Evolutionary conservation across 1,140 invertebrate genomes (phyloP), one percentile per base, ranked within the genome.

Genomic region (Habropoda laboriosa): DNA sequence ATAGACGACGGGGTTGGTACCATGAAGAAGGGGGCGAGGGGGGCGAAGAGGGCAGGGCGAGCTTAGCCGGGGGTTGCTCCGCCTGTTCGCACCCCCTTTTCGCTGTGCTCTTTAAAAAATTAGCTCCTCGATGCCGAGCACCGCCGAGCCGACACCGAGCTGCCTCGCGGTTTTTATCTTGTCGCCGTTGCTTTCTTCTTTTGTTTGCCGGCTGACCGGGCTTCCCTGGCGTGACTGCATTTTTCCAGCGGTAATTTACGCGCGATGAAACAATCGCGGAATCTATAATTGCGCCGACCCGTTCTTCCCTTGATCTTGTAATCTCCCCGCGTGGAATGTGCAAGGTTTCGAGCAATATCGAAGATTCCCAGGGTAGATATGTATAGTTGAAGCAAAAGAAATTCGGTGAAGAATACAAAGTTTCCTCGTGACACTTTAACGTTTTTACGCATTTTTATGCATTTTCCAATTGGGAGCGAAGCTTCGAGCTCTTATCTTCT

Each of bases 71-170:
- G 83, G 70, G 81, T 83, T 72, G 78, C 78, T 75, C 78, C 67
- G 75, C 51, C 81, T 83, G 84, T 87, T 87, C 81, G 71, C 84
- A 87, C 81, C 78, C 85, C 74, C 74, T 81, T 83, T 73, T 83
- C 67, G 78, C 57, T 77, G 70, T 86, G 74, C 85, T 87, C 81
- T 86, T 87, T 87, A 87, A 87, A 87, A 87, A 87, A 87, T 87
- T 87, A 87, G 84, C 85, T 75, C 66, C 64, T 71, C 81, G 64
- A 72, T 77, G 49, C 73, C n/a, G 55, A 77, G 66, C 78, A 10
- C 27, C 38, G n/a, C n/a, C n/a, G n/a, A n/a, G 27, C 30, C 32
- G 49, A 32, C 53, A 32, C 27, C 64, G 35, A 13, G 38, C 38
- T n/a, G n/a, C n/a, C n/a, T 71, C 24, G 38, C 40, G 64, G 30